Evolutionary conservation across 2,797 vertebrate species (phyloP), one percentile per base, ranked within the genome.

Genomic region (Cercopithecus diana): DNA sequence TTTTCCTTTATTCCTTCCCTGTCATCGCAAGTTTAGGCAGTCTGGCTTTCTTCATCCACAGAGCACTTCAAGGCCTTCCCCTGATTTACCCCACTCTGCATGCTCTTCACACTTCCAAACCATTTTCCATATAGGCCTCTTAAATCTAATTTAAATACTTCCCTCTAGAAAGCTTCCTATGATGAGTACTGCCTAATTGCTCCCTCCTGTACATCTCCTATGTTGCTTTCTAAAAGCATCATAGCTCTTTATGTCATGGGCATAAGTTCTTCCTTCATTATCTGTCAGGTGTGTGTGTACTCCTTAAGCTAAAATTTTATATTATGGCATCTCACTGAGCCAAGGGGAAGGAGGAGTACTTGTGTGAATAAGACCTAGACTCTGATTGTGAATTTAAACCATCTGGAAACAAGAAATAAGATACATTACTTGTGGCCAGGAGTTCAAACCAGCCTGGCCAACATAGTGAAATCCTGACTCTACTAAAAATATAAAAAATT

Each of bases 1-100:
- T 82, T 96, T 90, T 52, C 87, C 33, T 72, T 77, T 72, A 72
- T 75, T 88, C 28, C 82, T 52, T 93, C 50, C 41, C 26, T 93
- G 20, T 80, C n/a, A 33, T 36, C 5, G 0, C 58, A 45, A 64
- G 43, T 90, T 76, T 41, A 39, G 73, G 52, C 36, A 86, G 43
- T 33, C 36, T 30, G 4, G 52, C 57, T 95, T 43, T 93, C 43
- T 58, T 92, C 39, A 67, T 22, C 30, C 50, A 20, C 13, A 43
- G 61, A 64, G 55, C 15, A 19, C 26, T 58, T 43, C 67, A 72
- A 72, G 33, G 76, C 52, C 55, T 22, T 41, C n/a, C 13, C 57
- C 20, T 48, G 48, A 55, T 50, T 67, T 57, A 20, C 22, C 41
- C 15, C 36, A 33, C 45, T 41, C 43, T 86, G 39, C 19, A 26